Base-by-base conservation (phyloP, 2,113 vertebrate genomes). In the Plotosus lineatus region DNA sequence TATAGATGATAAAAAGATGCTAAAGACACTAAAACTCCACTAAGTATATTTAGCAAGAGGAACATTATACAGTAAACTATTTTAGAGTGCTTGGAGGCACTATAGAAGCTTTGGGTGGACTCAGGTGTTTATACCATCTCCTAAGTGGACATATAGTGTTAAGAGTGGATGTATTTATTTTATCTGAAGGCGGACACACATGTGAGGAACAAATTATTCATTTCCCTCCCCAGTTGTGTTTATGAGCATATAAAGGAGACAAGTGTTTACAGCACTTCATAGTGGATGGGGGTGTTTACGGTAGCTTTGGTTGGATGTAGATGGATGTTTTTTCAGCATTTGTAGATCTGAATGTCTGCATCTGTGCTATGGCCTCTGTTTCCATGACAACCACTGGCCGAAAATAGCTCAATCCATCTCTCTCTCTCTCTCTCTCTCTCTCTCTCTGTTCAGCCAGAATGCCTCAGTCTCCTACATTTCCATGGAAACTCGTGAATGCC, bases 361-460 rank as follows among this genome's bases (percentile, higher is more conserved):
- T 93, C 91, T 93, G 90, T 92, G 91, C 90, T 91, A 90, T 92
- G 89, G 92, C 91, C 91, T 91, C 91, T 92, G 93, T 94, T 93
- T 93, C 93, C 90, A 93, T 93, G 92, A 91, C 92, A 91, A 94
- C 92, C 81, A 78, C 84, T 71, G 87, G 88, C 87, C 87, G 88
- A 92, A 94, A 93, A 94, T 94, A 94, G 93, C 91, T 66, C 75
- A 63, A 23, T 71, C 33, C 56, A 40, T 51, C 56, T 48, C 40
- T 44, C 50, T 68, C 33, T 48, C 60, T 58, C 38, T 36, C n/a
- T 66, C 28, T 74, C 31, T 78, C 31, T 78, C 36, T 74, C 69
- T 74, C 26, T 65, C 36, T 69, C 48, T 66, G 33, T 90, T 89
- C 90, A 89, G 88, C 90, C 90, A 89, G 90, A 90, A 90, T 91